Percentiles rank a stretch among this genome's conserved stretches.
These are phyloP conservation scores for Stichodactyla helianthus DNA, from an alignment of 64 coral and sea anemone genomes.

Conservation along the genomic window DNA sequence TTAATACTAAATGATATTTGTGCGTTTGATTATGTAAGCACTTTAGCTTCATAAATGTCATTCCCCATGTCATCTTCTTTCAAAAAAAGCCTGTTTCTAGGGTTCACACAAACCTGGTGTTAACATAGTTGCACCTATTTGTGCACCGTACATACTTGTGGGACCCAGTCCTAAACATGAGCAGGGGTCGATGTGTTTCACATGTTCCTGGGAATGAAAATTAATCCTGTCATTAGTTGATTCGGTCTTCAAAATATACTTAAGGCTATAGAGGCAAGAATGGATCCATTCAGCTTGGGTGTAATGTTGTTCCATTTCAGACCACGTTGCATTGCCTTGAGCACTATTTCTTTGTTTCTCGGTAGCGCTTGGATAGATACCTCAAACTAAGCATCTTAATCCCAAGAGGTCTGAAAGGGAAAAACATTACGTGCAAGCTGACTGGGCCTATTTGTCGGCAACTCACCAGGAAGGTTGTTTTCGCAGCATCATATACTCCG, in stretches of 20 bases:
- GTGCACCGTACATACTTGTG: slow-evolving; percentile 45
- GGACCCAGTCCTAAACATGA: slow-evolving; percentile 39
- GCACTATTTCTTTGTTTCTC: no score
- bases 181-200: slow-evolving; percentile 40
- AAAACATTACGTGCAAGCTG: neutral
- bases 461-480: slow-evolving; percentile 69
- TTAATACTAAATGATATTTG: no score
- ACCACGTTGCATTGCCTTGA: no score
- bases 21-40: no score
- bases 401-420: no score
- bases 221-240: neutral
- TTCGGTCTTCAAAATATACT: no score
- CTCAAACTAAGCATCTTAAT: no score
- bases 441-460: neutral
- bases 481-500: slow-evolving; percentile 69
- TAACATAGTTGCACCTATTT: slow-evolving; percentile 52
- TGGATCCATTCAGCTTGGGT: no score
- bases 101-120: slow-evolving; percentile 34
- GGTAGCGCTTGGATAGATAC: neutral
- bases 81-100: neutral
- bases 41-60: no score
- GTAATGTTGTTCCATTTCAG: no score
- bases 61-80: no score
- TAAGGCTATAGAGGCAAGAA: no score
- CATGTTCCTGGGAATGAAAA: slow-evolving; percentile 30